Percentiles rank a stretch among this genome's conserved stretches.
Evolutionary conservation across 2,797 vertebrate species (phyloP).

Genomic region (Fringilla coelebs): DNA sequence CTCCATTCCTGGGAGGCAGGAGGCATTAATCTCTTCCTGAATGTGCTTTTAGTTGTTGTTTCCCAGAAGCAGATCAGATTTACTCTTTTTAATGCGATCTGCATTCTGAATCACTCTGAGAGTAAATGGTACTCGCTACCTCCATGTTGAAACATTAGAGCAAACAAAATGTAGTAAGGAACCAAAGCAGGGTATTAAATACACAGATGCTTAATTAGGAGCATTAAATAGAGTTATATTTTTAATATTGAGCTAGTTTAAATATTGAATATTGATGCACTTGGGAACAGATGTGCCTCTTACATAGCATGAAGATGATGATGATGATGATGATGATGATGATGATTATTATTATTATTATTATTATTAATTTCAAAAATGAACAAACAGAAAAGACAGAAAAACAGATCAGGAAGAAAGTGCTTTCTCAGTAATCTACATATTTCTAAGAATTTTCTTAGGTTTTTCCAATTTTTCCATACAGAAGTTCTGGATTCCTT

Average conservation of each 20-base stretch:
- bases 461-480: background rate
- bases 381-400: background rate
- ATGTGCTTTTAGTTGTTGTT: constrained; percentile 12
- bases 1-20: background rate
- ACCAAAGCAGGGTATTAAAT: background rate
- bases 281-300: constrained; percentile 7
- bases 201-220: background rate
- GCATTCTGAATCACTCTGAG: background rate
- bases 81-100: background rate
- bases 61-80: constrained; percentile 34
- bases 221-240: background rate
- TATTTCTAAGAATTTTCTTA: background rate
- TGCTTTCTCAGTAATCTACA: background rate
- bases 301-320: background rate
- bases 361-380: background rate
- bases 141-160: background rate
- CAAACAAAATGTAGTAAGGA: background rate
- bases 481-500: background rate
- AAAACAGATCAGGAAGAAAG: background rate
- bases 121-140: background rate
- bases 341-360: too few species aligned
- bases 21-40: constrained; percentile 9
- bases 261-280: background rate
- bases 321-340: too few species aligned
- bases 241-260: constrained; percentile 25